Evolutionary conservation across 92 coral and sea anemone species (phyloP).

Genomic region (Plumapathes pennacea): DNA sequence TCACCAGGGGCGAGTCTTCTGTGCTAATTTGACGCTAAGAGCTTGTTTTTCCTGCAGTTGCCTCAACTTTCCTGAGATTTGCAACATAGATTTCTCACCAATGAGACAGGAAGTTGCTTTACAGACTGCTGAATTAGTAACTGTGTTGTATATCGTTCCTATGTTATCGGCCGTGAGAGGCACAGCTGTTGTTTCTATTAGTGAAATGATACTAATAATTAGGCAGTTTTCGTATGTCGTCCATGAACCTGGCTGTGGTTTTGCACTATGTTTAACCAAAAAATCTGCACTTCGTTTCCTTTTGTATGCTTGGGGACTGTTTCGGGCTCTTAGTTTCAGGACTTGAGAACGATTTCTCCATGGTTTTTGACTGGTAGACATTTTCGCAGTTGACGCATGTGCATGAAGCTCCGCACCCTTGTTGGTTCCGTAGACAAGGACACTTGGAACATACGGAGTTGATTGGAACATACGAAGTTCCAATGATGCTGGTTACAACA

Average conservation of each 20-base stretch:
- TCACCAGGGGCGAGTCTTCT: too few species aligned
- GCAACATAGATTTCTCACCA: too few species aligned
- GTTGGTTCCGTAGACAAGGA: constrained; percentile 3
- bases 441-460: constrained; percentile 23
- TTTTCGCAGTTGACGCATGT: constrained; percentile 14
- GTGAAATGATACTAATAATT: background rate
- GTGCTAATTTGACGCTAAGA: too few species aligned
- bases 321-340: constrained; percentile 13
- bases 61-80: too few species aligned
- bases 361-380: too few species aligned
- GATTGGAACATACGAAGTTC: constrained; percentile 22
- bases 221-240: constrained; percentile 8
- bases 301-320: constrained; percentile 9
- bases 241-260: constrained; percentile 1
- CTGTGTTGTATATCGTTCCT: too few species aligned
- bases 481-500: constrained; percentile 2
- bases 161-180: too few species aligned
- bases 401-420: constrained; percentile 1
- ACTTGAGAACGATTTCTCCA: background rate
- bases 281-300: constrained; percentile 8
- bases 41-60: too few species aligned
- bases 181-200: constrained; percentile 1
- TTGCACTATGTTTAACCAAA: background rate
- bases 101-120: too few species aligned
- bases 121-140: too few species aligned